phyloP scores from a whole-genome alignment of 2,113 vertebrate species.

The Pardalotus punctatus region DNA sequence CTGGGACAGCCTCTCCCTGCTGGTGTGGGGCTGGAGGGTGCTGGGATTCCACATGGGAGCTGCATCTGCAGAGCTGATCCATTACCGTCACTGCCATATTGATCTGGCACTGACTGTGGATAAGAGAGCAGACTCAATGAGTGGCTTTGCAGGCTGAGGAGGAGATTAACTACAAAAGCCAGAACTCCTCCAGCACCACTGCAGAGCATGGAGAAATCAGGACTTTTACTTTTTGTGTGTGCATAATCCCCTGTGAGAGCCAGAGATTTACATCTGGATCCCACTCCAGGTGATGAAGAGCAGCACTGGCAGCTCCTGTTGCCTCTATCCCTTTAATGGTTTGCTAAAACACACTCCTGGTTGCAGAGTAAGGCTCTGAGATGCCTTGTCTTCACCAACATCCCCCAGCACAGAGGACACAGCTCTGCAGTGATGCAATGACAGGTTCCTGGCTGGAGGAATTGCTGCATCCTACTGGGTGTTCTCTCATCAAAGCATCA shows the following conservation, averaged over 20 bases:
- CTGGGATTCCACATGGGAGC: neutral
- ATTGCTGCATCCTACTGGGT: rapidly evolving
- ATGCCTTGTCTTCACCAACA: neutral
- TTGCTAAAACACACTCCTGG: neutral
- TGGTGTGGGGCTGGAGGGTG: neutral
- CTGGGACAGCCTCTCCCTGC: neutral
- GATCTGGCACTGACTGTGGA: rapidly evolving
- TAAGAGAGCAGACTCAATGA: rapidly evolving
- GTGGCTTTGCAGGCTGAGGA: neutral
- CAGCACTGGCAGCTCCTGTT: neutral
- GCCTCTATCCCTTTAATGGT: neutral
- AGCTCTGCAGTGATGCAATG: neutral
- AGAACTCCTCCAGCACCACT: neutral
- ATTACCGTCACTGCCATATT: neutral
- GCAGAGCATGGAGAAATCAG: neutral
- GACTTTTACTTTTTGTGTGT: neutral
- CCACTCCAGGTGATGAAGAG: neutral
- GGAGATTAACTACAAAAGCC: neutral
- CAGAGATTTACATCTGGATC: neutral
- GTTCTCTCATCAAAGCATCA: neutral
- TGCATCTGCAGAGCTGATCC: neutral
- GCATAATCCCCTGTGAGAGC: rapidly evolving
- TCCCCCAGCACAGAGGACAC: neutral
- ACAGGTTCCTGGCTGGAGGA: neutral
- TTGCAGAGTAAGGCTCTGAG: neutral